Evolutionary conservation across 2,888 invertebrate genomes (phyloP).

Genomic region (Drosophila paucipuncta): DNA sequence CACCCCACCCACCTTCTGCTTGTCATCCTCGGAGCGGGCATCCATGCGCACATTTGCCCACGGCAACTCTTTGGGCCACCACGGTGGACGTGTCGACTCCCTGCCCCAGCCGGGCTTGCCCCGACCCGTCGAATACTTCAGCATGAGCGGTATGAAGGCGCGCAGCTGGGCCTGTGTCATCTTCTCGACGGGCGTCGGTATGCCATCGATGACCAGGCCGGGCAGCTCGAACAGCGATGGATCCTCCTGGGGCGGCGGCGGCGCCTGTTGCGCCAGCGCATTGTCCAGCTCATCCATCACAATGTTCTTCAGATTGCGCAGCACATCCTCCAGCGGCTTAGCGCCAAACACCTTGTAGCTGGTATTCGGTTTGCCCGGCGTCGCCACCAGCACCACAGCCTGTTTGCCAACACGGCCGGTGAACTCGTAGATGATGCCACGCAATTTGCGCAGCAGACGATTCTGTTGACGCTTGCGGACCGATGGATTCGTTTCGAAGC

Average conservation of each 20-base stretch:
- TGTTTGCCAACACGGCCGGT: slow-evolving; percentile 98
- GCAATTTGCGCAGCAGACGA: slow-evolving; percentile 93
- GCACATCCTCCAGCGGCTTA: slow-evolving; percentile 98
- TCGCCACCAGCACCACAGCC: slow-evolving; percentile 97
- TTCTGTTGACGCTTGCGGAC: slow-evolving; percentile 98
- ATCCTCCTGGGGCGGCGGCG: slow-evolving; percentile 92
- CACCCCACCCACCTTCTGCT: slow-evolving; percentile 92
- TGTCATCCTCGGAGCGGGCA: slow-evolving; percentile 97
- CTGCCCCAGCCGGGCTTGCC: slow-evolving; percentile 99
- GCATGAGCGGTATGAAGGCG: slow-evolving; percentile 98
- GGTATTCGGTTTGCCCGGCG: slow-evolving; percentile 97
- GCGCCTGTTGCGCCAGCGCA: slow-evolving; percentile 96
- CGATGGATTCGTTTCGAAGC: slow-evolving; percentile 98
- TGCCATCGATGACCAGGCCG: slow-evolving; percentile 98
- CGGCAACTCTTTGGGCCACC: slow-evolving; percentile 99
- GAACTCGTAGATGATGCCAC: slow-evolving; percentile 98
- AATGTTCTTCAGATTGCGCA: slow-evolving; percentile 94
- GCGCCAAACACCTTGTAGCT: slow-evolving; percentile 99
- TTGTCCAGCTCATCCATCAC: slow-evolving; percentile 98
- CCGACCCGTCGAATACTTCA: slow-evolving; percentile 98
- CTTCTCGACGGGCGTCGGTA: slow-evolving; percentile 99
- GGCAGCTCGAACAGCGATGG: slow-evolving; percentile 97
- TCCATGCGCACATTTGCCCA: slow-evolving; percentile 99
- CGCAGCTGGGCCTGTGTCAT: slow-evolving; percentile 99
- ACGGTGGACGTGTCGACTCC: slow-evolving; percentile 96